Conservation (phyloP, 2,888 invertebrate genomes). For the Papilio protenor region DNA sequence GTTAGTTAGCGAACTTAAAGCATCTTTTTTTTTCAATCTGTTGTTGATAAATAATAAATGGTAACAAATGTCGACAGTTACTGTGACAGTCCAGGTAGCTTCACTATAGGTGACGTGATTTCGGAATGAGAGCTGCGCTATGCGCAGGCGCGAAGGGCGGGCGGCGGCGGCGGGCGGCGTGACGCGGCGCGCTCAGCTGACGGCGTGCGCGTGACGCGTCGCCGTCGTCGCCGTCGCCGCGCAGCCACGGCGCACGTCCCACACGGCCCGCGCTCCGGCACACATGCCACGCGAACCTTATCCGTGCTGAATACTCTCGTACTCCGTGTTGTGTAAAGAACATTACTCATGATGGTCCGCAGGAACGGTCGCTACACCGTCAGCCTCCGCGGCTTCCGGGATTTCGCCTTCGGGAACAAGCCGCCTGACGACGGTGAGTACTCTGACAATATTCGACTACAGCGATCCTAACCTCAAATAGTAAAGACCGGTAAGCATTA, state of each 20-base stretch:
- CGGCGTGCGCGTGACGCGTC: conserved; percentile 71
- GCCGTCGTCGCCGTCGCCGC: conserved; percentile 57
- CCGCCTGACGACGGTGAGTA: conserved; percentile 80
- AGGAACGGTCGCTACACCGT: conserved; percentile 82
- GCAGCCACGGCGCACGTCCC: conserved; percentile 66
- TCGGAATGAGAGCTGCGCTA: conserved; percentile 57
- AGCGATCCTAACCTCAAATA: conserved; percentile 51
- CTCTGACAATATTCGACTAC: conserved; percentile 33
- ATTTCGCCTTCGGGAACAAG: conserved; percentile 76
- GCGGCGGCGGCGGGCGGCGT: conserved; percentile 70
- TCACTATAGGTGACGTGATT: conserved; percentile 45
- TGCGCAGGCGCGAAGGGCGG: conserved; percentile 75
- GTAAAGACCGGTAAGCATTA: conserved; percentile 41
- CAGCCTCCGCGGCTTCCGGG: conserved; percentile 81
- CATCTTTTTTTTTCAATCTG: background rate
- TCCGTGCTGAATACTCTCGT: conserved; percentile 49
- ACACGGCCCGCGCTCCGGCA: conserved; percentile 49
- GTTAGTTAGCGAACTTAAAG: background rate
- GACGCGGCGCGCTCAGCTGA: conserved; percentile 76
- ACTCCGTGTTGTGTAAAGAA: conserved; percentile 55
- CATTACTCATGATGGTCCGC: conserved; percentile 76
- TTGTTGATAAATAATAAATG: background rate
- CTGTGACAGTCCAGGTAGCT: conserved; percentile 25
- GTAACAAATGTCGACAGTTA: background rate
- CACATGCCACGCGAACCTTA: conserved; percentile 57